These are phyloP conservation scores for Sturmia bella DNA, from an alignment of 2,888 invertebrate species.

Conservation along the genomic window DNA sequence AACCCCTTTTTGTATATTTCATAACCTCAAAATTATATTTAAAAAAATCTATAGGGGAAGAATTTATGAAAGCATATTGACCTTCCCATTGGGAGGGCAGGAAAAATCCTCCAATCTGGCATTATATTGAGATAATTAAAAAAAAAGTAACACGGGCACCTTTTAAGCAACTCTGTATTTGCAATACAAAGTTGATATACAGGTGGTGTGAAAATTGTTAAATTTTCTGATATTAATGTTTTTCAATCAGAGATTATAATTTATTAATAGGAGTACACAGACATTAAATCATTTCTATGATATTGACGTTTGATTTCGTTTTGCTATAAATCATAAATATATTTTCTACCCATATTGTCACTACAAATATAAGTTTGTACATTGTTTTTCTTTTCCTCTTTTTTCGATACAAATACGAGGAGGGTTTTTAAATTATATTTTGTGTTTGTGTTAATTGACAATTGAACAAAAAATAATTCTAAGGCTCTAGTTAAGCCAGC, in stretches of 20 bases:
- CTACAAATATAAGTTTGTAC: neutral
- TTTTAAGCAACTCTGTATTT: constrained; percentile 24
- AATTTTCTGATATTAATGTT: neutral
- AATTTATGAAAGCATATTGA: too few species aligned
- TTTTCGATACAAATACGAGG: neutral
- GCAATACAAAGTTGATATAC: constrained; percentile 23
- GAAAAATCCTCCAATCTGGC: too few species aligned
- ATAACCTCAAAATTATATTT: too few species aligned
- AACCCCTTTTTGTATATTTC: too few species aligned
- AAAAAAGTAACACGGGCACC: constrained; percentile 2
- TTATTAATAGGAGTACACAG: constrained; percentile 29
- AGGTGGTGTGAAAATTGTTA: constrained; percentile 48
- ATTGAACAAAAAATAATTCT: too few species aligned
- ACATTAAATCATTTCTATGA: constrained; percentile 56
- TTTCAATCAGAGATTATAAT: neutral
- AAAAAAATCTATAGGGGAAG: too few species aligned
- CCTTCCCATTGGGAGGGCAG: too few species aligned
- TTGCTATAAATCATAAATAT: constrained; percentile 37
- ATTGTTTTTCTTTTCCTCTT: too few species aligned
- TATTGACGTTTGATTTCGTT: constrained; percentile 53
- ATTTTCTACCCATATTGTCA: constrained; percentile 7
- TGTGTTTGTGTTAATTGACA: too few species aligned
- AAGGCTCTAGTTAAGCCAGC: too few species aligned
- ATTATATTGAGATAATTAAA: too few species aligned
- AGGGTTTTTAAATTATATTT: neutral